phyloP scores from a whole-genome alignment of 2,888 invertebrate genomes.

The Hermaeophaga mercurialis region DNA sequence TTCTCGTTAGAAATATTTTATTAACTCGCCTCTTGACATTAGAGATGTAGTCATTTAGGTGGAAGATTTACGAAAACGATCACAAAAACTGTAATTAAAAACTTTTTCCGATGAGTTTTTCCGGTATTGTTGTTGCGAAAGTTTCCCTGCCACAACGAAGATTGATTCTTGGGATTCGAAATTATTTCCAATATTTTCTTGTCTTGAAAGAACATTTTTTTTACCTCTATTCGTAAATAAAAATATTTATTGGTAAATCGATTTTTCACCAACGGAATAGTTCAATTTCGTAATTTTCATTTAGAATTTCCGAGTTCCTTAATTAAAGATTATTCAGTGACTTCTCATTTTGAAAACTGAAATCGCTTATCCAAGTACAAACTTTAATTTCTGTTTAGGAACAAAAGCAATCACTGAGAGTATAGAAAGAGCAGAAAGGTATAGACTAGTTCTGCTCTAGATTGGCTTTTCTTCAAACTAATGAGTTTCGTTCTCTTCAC shows the following conservation, averaged over 20 bases:
- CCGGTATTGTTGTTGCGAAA: not conserved
- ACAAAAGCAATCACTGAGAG: conserved; percentile 7
- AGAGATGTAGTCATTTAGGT: conserved; percentile 1
- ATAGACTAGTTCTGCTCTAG: conserved; percentile 13
- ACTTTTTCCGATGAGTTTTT: not conserved
- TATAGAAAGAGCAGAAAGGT: not conserved
- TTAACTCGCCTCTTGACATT: not conserved
- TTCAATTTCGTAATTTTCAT: too few relatives aligned
- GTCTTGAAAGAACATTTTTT: too few relatives aligned
- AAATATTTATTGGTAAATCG: too few relatives aligned
- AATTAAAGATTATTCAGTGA: too few relatives aligned
- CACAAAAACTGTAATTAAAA: not conserved
- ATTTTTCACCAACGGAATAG: too few relatives aligned
- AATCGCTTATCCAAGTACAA: conserved; percentile 1
- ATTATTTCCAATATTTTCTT: too few relatives aligned
- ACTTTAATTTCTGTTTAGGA: conserved; percentile 14
- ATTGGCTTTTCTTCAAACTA: conserved; percentile 24
- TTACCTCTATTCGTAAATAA: too few relatives aligned
- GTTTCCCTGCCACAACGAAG: not conserved
- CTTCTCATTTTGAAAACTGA: not conserved
- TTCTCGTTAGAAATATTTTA: not conserved
- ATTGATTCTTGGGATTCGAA: not conserved
- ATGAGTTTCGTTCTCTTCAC: conserved; percentile 14
- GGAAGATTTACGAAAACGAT: not conserved
- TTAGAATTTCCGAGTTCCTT: too few relatives aligned